Evolutionary conservation across 2,888 invertebrate species (phyloP).

Genomic region (Shargacucullia verbasci): DNA sequence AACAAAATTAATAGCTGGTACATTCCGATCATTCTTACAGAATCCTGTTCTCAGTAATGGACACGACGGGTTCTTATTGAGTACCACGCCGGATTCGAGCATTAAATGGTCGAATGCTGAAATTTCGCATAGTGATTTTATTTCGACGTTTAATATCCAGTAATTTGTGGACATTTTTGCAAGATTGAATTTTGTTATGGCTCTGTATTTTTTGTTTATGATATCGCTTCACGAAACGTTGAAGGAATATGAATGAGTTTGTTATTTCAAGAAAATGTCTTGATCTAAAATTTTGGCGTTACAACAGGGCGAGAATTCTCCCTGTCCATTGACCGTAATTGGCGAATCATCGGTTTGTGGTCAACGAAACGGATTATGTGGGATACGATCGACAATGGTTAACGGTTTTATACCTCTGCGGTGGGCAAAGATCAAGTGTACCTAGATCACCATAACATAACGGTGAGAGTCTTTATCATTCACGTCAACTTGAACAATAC

Average conservation of each 20-base stretch:
- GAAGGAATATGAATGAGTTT: slow-evolving; percentile 24
- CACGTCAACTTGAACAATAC: slow-evolving; percentile 58
- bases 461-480: slow-evolving; percentile 56
- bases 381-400: slow-evolving; percentile 44
- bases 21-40: slow-evolving; percentile 78
- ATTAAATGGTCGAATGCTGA: slow-evolving; percentile 35
- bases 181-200: slow-evolving; percentile 24
- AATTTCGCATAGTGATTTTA: slow-evolving; percentile 46
- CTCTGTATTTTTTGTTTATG: slow-evolving; percentile 41
- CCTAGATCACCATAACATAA: slow-evolving; percentile 55
- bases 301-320: slow-evolving; percentile 17
- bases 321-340: slow-evolving; percentile 15
- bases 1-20: slow-evolving; percentile 78
- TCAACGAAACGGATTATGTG: slow-evolving; percentile 28
- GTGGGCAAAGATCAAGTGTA: slow-evolving; percentile 50
- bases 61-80: slow-evolving; percentile 65
- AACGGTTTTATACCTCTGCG: slow-evolving; percentile 49
- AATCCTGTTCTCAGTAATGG: slow-evolving; percentile 75
- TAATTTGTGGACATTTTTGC: slow-evolving; percentile 36
- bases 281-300: slow-evolving; percentile 14
- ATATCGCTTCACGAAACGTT: slow-evolving; percentile 16
- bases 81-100: slow-evolving; percentile 64
- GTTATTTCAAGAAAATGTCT: slow-evolving; percentile 20
- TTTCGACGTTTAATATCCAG: slow-evolving; percentile 32
- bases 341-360: slow-evolving; percentile 23